Percentiles rank a stretch among this genome's conserved stretches.
phyloP scores from a whole-genome alignment of 1,140 invertebrate genomes.

The Bombus sibiricus region DNA sequence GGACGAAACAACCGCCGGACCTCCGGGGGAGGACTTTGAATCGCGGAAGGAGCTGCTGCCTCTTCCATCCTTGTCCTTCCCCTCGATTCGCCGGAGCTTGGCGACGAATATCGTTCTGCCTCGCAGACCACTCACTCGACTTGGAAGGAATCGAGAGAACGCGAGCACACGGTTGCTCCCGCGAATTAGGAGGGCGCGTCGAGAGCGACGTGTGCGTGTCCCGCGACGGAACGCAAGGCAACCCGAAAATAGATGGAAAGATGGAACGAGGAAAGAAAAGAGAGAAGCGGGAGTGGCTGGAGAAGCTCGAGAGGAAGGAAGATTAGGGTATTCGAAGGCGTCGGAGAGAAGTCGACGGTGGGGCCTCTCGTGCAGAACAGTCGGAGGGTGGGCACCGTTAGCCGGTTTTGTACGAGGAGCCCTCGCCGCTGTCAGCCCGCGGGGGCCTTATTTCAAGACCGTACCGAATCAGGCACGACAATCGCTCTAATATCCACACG shows the following conservation, averaged over 20 bases:
- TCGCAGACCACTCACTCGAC: neutral
- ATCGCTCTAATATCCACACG: slow-evolving; percentile 79
- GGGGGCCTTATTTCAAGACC: slow-evolving; percentile 77
- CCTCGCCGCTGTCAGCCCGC: slow-evolving; percentile 69
- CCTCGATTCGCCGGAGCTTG: neutral
- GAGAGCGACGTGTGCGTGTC: neutral
- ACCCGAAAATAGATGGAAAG: slow-evolving; percentile 31
- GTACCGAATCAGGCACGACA: slow-evolving; percentile 78
- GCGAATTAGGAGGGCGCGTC: neutral
- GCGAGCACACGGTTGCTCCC: neutral
- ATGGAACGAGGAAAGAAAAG: slow-evolving; percentile 7
- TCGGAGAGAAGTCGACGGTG: slow-evolving; percentile 53
- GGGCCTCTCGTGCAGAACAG: slow-evolving; percentile 65
- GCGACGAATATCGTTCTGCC: neutral
- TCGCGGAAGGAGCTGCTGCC: slow-evolving; percentile 63
- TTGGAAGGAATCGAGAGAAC: neutral
- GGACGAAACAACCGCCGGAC: slow-evolving; percentile 62
- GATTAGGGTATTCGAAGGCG: slow-evolving; percentile 73
- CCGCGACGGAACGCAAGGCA: slow-evolving; percentile 1
- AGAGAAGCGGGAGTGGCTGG: neutral
- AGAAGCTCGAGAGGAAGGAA: slow-evolving; percentile 27
- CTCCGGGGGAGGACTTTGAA: slow-evolving; percentile 68
- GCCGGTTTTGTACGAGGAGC: slow-evolving; percentile 73
- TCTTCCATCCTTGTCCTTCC: slow-evolving; percentile 24
- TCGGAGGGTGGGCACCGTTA: slow-evolving; percentile 70